Evolutionary conservation across 2,888 invertebrate genomes (phyloP).

Genomic region (Alviniconcha strummeri): DNA sequence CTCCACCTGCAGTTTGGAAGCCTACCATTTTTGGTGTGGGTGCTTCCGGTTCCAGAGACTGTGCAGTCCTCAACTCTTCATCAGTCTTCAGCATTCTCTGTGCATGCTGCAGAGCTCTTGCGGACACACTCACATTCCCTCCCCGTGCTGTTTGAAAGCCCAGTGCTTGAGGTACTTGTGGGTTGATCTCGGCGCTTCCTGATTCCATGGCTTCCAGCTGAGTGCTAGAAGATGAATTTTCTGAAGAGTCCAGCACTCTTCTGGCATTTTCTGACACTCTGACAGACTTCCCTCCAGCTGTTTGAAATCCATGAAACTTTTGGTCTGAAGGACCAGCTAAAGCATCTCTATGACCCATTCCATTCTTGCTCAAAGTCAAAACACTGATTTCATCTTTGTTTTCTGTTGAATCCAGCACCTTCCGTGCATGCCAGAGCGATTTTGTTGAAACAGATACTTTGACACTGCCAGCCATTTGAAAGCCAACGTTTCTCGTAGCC

Average conservation of each 20-base stretch:
- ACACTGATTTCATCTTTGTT: background rate
- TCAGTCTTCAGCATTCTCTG: conserved; percentile 12
- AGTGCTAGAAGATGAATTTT: too few species aligned
- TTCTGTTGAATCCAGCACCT: conserved; percentile 16
- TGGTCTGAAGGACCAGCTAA: background rate
- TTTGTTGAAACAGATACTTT: conserved; percentile 2
- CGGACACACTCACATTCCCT: conserved; percentile 33
- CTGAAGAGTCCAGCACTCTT: background rate
- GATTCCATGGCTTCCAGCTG: too few species aligned
- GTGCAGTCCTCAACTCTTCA: background rate
- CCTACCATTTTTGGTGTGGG: background rate
- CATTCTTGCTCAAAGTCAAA: background rate
- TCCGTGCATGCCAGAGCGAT: conserved; percentile 10
- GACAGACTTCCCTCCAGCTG: conserved; percentile 37
- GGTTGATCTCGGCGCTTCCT: too few species aligned
- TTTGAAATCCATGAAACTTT: conserved; percentile 31
- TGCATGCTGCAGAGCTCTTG: conserved; percentile 37
- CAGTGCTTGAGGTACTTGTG: too few species aligned
- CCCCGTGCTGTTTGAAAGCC: conserved; percentile 41
- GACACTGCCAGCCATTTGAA: conserved; percentile 29
- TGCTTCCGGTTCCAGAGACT: background rate
- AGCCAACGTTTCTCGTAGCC: background rate
- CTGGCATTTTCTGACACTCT: conserved; percentile 36
- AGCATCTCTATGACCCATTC: background rate
- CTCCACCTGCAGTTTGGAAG: conserved; percentile 41